These are phyloP conservation scores for Eclectus roratus DNA, from an alignment of 2,113 vertebrate genomes.

Conservation along the genomic window DNA sequence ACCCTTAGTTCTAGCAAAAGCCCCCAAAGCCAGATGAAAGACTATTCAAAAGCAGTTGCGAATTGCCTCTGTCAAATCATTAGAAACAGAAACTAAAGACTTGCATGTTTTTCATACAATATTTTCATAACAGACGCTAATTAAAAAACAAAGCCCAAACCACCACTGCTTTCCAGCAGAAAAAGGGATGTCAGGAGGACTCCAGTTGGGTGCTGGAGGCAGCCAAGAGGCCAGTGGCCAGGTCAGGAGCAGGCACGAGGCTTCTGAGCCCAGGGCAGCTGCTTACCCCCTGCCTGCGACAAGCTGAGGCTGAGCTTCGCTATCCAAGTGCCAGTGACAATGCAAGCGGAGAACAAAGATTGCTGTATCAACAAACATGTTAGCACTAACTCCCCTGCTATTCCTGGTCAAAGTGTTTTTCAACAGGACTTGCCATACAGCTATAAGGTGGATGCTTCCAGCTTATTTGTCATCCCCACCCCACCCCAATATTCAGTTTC, in stretches of 20 bases:
- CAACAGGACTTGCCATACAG: too few relatives aligned
- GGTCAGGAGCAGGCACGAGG: neutral
- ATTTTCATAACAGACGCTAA: neutral
- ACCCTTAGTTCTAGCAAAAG: neutral
- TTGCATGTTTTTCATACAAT: neutral
- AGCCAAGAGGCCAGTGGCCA: neutral
- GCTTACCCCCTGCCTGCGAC: too few relatives aligned
- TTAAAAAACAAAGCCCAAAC: neutral
- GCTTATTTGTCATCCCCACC: rapidly evolving
- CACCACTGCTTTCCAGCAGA: neutral
- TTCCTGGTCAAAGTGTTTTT: neutral
- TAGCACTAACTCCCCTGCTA: neutral
- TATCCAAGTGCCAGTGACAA: neutral
- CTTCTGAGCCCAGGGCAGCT: neutral
- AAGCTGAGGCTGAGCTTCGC: rapidly evolving
- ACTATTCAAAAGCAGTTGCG: neutral
- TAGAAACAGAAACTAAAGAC: rapidly evolving
- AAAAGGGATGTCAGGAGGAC: neutral
- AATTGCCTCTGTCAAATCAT: neutral
- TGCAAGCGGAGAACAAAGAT: rapidly evolving
- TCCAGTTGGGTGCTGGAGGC: neutral
- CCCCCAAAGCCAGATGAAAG: neutral
- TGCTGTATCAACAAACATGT: rapidly evolving
- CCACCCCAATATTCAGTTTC: neutral
- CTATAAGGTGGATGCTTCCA: rapidly evolving